Conservation (phyloP, 1,140 invertebrate genomes). For the Cyphomyrmex costatus region DNA sequence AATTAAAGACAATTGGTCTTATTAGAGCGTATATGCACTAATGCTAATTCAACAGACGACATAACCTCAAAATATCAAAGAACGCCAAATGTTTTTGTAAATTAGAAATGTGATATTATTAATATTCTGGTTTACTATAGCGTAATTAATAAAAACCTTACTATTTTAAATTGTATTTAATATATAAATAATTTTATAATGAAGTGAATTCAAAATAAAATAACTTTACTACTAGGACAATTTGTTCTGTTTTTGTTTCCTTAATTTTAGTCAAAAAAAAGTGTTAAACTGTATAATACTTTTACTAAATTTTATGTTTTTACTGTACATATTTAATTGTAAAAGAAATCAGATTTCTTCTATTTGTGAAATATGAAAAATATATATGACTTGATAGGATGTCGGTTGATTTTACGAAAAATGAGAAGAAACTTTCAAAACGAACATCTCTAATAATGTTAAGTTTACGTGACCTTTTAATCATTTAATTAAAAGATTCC, state of each 20-base stretch:
- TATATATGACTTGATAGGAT: neutral
- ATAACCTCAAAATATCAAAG: slow-evolving; percentile 4
- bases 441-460: neutral
- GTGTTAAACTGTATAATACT: neutral
- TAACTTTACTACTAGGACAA: neutral
- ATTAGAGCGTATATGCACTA: neutral
- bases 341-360: neutral
- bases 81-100: neutral
- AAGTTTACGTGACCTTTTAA: neutral
- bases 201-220: neutral
- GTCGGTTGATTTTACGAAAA: neutral
- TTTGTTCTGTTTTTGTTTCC: neutral
- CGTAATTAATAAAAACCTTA: neutral
- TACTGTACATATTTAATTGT: neutral
- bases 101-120: neutral
- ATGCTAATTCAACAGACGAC: neutral
- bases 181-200: neutral
- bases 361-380: neutral
- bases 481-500: neutral
- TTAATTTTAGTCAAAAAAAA: neutral
- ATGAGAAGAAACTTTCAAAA: neutral
- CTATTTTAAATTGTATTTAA: neutral
- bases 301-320: neutral
- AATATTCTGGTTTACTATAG: too few species aligned
- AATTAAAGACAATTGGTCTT: neutral